Base-by-base conservation (phyloP, 2,797 vertebrate species). In the Podargus strigoides region DNA sequence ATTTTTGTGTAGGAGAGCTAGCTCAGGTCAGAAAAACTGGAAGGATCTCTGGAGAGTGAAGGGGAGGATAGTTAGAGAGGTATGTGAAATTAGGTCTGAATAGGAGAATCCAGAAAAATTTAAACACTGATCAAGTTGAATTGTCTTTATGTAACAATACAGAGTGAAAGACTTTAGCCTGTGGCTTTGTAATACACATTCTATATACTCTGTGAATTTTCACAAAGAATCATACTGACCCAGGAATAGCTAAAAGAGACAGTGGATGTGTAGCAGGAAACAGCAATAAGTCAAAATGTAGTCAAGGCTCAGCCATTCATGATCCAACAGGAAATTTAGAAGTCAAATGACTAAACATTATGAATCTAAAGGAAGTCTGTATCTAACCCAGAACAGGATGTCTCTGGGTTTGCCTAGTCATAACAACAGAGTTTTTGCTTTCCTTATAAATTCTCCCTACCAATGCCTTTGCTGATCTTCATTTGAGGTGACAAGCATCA, bases 401-500 rank as follows among this genome's bases (percentile, higher is more conserved):
- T 87, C 55, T 39, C 69, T 78, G 74, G 91, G 55, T 86, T 88
- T 94, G 69, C 62, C 46, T 75, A 76, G 84, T 87, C 80, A 86
- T 83, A 93, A 76, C 56, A 77, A 67, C 9, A 74, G 42, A 83
- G 18, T 11, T 78, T 66, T 75, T 88, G 10, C 46, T 84, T 72
- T 72, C 36, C 12, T 30, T 87, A 56, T 63, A 89, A 75, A 49
- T 44, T 87, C 62, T 89, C 56, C 78, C 26, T 66, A 52, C 55
- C 27, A 2, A 55, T 96, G 66, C 46, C 39, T 75, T 76, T 30
- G n/a, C 34, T 97, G 85, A 95, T 82, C 42, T 63, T 97, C 42
- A 96, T 95, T 47, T 55, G 81, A 95, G 82, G 64, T 87, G 94
- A 96, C 85, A 90, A 87, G 75, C 36, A 87, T 80, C 55, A 86